Conservation (phyloP, 2,113 vertebrate genomes). For the Brienomyrus brachyistius region DNA sequence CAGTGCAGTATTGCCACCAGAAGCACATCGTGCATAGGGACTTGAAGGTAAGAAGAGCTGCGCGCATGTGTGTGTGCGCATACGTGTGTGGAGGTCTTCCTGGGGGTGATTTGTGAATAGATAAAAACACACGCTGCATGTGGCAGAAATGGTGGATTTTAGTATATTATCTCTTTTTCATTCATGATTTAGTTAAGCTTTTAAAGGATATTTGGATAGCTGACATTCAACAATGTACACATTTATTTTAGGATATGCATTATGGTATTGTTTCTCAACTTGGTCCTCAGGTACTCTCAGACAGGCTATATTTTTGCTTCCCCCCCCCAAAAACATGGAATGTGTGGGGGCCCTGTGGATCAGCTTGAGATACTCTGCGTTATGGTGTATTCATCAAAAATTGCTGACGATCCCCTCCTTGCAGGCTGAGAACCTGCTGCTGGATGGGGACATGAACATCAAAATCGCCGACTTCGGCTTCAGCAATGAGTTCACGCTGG, state of each 20-base stretch:
- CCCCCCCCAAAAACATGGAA: neutral
- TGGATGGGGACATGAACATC: slow-evolving; percentile 89
- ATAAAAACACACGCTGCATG: neutral
- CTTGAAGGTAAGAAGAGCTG: slow-evolving; percentile 66
- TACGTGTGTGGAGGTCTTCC: neutral
- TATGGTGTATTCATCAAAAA: neutral
- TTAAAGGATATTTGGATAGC: neutral
- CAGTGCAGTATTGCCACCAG: slow-evolving; percentile 83
- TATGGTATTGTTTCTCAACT: neutral
- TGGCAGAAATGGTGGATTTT: neutral
- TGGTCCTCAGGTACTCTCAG: neutral
- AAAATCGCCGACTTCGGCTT: slow-evolving; percentile 90
- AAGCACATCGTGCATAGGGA: slow-evolving; percentile 82
- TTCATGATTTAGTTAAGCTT: neutral
- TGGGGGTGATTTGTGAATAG: neutral
- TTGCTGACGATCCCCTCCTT: neutral
- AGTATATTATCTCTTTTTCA: neutral
- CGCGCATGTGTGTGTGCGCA: neutral
- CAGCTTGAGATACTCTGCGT: neutral
- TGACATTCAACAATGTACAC: neutral
- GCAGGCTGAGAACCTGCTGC: slow-evolving; percentile 83
- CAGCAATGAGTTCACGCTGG: slow-evolving; percentile 84
- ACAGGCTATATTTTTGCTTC: neutral
- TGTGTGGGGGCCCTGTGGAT: neutral
- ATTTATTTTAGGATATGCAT: neutral